Percentiles rank a stretch among this genome's conserved stretches.
Conservation (phyloP, 2,797 vertebrate genomes). For the Sparus aurata region DNA sequence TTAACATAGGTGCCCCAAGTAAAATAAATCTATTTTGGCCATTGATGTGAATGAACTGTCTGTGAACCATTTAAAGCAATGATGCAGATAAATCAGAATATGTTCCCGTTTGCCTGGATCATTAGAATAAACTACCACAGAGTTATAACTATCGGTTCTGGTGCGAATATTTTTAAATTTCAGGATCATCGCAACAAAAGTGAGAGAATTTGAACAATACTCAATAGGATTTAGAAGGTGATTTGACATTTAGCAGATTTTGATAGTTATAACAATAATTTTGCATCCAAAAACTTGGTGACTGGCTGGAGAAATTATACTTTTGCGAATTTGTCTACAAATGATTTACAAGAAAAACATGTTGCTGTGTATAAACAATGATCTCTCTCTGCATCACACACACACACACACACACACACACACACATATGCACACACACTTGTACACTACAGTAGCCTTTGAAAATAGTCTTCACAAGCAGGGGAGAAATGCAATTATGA, state of each 20-base stretch:
- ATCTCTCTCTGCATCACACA: conserved; percentile 18
- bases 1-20: conserved; percentile 84
- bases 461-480: conserved; percentile 48
- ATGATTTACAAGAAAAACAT: conserved; percentile 49
- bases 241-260: conserved; percentile 36
- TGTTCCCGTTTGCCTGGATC: conserved; percentile 42
- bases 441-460: conserved; percentile 47
- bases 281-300: conserved; percentile 4
- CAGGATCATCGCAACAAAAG: conserved; percentile 51
- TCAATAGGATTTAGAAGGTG: conserved; percentile 28
- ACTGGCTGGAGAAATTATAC: conserved; percentile 33
- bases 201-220: conserved; percentile 25
- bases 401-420: conserved; percentile 41
- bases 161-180: conserved; percentile 19
- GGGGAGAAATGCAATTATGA: conserved; percentile 55
- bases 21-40: conserved; percentile 84
- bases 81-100: conserved; percentile 78
- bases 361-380: conserved; percentile 52
- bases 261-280: conserved; percentile 36
- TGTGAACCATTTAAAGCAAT: conserved; percentile 77
- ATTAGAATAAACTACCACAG: conserved; percentile 59
- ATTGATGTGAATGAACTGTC: conserved; percentile 83
- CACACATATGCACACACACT: conserved; percentile 29
- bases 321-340: conserved; percentile 45
- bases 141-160: conserved; percentile 45